Base-by-base conservation (phyloP, 2,113 vertebrate genomes). In the Cottus gobio region DNA sequence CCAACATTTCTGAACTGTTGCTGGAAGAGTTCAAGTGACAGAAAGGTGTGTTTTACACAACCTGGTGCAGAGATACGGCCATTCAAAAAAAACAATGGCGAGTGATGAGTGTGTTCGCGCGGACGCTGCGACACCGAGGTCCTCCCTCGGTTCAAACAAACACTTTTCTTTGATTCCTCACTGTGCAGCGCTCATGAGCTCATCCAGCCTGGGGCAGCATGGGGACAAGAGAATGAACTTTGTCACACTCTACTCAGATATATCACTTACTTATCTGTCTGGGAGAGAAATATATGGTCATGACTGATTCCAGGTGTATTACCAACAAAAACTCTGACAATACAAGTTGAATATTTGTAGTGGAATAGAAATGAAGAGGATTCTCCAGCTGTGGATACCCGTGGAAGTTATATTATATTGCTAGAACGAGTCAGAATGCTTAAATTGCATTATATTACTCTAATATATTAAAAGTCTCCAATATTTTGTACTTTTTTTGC, bases 241-340 rank as follows among this genome's bases (percentile, higher is more conserved):
- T 89, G 83, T 91, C 90, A 91, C 85, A 92, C 80, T 85, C 85
- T 83, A n/a, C 65, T 75, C 75, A 75, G 67, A 52, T 79, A 85
- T 92, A 93, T 93, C 92, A 63, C 71, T 93, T 93, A 93, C 91
- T 80, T 62, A 73, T 61, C 79, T 85, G 91, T 92, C 89, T 89
- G 79, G 63, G 77, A 77, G 83, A 82, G 48, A 77, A 77, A 89
- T 60, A 31, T 75, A 70, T 75, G 44, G 67, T 66, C 13, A 75
- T 37, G 44, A 79, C 65, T 56, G 63, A 66, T 74, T 82, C 63
- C 52, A 56, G 48, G 56, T 71, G 58, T 56, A 52, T 58, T 9
- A 74, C 71, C 0, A 22, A 62, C 60, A 36, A 34, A 57, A 69
- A 44, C 18, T 12, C 2, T n/a, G 7, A 67, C 3, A 15, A 71